Evolutionary conservation across 1,140 invertebrate genomes (phyloP).

Genomic region (Tetragnatha versicolor): DNA sequence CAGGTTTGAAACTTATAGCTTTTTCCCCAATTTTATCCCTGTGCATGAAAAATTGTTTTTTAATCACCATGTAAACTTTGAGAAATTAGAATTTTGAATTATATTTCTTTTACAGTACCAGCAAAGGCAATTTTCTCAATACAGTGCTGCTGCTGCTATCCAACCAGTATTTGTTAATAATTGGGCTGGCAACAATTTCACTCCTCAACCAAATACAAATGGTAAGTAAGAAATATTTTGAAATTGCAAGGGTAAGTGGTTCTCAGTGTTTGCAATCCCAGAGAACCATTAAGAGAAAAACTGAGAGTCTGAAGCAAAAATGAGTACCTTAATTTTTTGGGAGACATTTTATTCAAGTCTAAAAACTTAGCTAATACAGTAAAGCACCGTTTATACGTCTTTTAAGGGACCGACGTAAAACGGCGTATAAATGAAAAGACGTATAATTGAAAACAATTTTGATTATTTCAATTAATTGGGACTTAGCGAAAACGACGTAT

Average conservation of each 20-base stretch:
- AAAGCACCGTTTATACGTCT: background rate
- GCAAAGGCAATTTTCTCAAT: background rate
- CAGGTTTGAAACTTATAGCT: background rate
- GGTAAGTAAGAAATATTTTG: background rate
- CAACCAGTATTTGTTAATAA: slow-evolving; percentile 5
- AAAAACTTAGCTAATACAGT: background rate
- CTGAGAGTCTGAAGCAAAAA: background rate
- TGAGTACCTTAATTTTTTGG: background rate
- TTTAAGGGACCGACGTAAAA: too few relatives aligned
- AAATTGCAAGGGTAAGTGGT: background rate
- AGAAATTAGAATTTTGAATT: background rate
- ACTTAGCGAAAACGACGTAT: too few relatives aligned
- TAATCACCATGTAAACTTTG: background rate
- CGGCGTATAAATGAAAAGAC: too few relatives aligned
- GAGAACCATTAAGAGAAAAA: background rate
- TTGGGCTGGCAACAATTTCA: background rate
- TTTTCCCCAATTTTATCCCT: background rate
- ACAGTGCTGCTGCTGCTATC: background rate
- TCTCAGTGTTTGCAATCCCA: background rate
- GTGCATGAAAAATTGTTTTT: background rate
- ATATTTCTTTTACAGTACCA: slow-evolving; percentile 11
- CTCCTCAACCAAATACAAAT: background rate
- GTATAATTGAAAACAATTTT: too few relatives aligned
- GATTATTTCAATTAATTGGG: too few relatives aligned
- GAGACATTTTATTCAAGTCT: background rate